Conservation (phyloP, 2,888 invertebrate genomes). For the Harpalus rufipes region DNA sequence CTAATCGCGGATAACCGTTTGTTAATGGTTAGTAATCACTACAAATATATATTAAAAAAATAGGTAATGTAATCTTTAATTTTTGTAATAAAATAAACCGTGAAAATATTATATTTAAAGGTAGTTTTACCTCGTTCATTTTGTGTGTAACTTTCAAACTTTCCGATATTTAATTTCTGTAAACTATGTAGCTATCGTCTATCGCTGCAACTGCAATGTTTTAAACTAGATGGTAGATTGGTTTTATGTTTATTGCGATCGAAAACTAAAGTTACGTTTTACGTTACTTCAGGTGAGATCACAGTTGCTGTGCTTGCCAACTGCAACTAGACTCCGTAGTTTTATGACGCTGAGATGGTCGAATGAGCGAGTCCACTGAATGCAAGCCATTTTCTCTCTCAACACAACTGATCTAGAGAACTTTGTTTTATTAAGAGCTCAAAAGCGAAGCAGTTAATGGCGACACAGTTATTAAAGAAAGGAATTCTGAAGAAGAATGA, state of each 20-base stretch:
- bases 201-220: not conserved
- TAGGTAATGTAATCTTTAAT: no score
- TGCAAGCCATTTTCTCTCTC: not conserved
- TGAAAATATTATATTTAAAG: no score
- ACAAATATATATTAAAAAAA: no score
- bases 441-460: not conserved
- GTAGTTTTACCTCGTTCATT: no score
- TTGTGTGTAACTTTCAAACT: no score
- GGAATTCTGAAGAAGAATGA: no score
- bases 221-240: not conserved
- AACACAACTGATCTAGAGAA: not conserved
- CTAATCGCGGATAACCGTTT: no score
- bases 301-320: not conserved
- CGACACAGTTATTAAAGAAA: not conserved
- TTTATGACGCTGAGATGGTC: not conserved
- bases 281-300: not conserved
- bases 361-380: not conserved
- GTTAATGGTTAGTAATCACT: no score
- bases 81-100: no score
- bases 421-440: not conserved
- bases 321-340: not conserved
- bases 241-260: slow-evolving; percentile 1
- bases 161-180: no score
- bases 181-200: no score
- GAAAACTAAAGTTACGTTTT: not conserved